A percentile compares a stretch with the other conserved stretches of the same genome.
Evolutionary conservation across 2,113 vertebrate species (phyloP).

Genomic region (Penelope pileata): DNA sequence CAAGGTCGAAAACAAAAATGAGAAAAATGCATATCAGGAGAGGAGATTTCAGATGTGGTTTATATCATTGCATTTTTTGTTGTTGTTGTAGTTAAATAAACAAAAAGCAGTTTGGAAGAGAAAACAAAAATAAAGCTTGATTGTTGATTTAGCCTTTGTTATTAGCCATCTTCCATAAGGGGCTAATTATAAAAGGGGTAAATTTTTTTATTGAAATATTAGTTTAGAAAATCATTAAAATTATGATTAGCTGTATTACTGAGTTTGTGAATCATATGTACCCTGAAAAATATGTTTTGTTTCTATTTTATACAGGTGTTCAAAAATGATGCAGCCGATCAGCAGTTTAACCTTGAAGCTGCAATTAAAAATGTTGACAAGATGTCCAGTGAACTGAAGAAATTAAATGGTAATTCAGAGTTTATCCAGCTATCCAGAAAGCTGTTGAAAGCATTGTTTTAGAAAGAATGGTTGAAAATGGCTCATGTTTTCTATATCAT

Average conservation of each 20-base stretch:
- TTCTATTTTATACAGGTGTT: constrained; percentile 54
- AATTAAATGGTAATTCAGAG: constrained; percentile 71
- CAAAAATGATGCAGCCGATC: constrained; percentile 7
- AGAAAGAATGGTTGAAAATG: background rate
- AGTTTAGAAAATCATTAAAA: rapidly evolving
- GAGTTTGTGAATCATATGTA: background rate
- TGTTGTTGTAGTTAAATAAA: background rate
- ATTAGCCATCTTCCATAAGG: background rate
- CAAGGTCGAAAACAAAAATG: background rate
- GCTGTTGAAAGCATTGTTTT: background rate
- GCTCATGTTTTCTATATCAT: background rate
- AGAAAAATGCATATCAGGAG: background rate
- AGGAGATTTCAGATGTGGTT: background rate
- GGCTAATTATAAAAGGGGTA: background rate
- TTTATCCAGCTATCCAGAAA: background rate
- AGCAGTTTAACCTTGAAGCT: constrained; percentile 60
- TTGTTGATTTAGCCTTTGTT: background rate
- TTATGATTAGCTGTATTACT: background rate
- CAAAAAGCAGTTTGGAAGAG: background rate
- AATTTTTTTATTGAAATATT: background rate
- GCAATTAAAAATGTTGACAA: constrained; percentile 60
- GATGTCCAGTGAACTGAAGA: constrained; percentile 75
- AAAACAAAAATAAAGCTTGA: background rate
- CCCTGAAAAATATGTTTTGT: background rate
- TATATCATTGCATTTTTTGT: background rate